Evolutionary conservation across 2,888 invertebrate species (phyloP).

Genomic region (Caenorhabditis doughertyi): DNA sequence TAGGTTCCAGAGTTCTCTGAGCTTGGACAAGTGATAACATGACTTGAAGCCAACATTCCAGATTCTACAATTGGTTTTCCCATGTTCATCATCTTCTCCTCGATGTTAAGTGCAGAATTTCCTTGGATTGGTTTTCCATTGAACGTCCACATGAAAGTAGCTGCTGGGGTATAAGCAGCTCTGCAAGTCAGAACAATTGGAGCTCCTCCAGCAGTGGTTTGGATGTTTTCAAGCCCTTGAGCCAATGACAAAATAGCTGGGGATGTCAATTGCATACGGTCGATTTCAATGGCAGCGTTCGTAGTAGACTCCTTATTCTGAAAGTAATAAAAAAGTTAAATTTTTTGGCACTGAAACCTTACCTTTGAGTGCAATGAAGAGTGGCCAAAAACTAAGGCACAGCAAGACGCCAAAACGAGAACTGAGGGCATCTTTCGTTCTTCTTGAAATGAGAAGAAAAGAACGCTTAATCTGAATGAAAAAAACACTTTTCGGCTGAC

Average conservation of each 20-base stretch:
- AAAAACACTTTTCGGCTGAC: too few species aligned
- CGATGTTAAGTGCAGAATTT: slow-evolving; percentile 45
- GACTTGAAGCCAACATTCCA: slow-evolving; percentile 86
- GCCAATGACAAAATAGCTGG: background rate
- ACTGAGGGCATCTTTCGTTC: too few species aligned
- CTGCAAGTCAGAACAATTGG: slow-evolving; percentile 87
- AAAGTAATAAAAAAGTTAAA: too few species aligned
- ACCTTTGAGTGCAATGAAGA: too few species aligned
- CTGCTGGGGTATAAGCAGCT: slow-evolving; percentile 89
- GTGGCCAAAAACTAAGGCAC: too few species aligned
- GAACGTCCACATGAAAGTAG: slow-evolving; percentile 86
- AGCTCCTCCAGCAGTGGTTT: slow-evolving; percentile 15
- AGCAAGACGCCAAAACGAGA: too few species aligned
- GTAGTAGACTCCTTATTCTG: slow-evolving; percentile 1
- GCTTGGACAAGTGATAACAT: slow-evolving; percentile 88
- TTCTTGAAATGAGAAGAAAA: too few species aligned
- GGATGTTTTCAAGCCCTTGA: background rate
- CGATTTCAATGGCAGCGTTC: slow-evolving; percentile 16
- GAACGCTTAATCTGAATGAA: too few species aligned
- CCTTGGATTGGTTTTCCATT: slow-evolving; percentile 85
- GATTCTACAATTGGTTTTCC: slow-evolving; percentile 63
- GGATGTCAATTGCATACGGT: slow-evolving; percentile 4
- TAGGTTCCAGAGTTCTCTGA: slow-evolving; percentile 87
- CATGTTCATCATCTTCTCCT: slow-evolving; percentile 65
- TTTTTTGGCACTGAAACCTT: too few species aligned